phyloP scores from a whole-genome alignment of 2,113 vertebrate species.

The Polypterus senegalus region DNA sequence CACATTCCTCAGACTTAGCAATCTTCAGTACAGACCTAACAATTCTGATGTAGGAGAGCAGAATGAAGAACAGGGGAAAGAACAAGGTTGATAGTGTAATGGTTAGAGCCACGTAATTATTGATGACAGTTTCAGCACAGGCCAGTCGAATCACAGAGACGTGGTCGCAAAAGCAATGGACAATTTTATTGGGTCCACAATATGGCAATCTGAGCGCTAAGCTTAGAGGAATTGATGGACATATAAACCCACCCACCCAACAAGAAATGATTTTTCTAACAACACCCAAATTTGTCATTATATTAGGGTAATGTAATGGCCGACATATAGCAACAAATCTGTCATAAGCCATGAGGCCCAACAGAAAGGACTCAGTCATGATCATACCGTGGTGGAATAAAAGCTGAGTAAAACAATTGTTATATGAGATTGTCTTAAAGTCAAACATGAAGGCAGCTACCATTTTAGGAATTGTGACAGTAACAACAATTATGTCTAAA shows the following conservation, averaged over 20 bases:
- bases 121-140: background rate
- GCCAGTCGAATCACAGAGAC: background rate
- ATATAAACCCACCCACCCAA: slow-evolving; percentile 29
- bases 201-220: slow-evolving; percentile 26
- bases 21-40: background rate
- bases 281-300: slow-evolving; percentile 26
- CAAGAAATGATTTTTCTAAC: slow-evolving; percentile 19
- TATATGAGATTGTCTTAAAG: slow-evolving; percentile 22
- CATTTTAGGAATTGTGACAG: slow-evolving; percentile 27
- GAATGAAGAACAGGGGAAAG: background rate
- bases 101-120: background rate
- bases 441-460: slow-evolving; percentile 24
- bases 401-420: slow-evolving; percentile 31
- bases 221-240: slow-evolving; percentile 23
- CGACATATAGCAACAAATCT: slow-evolving; percentile 33
- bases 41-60: background rate
- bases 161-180: background rate
- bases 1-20: background rate
- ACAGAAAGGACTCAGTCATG: slow-evolving; percentile 25
- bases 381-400: slow-evolving; percentile 33
- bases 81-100: background rate
- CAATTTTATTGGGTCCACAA: background rate
- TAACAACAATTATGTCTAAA: background rate
- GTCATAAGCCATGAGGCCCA: slow-evolving; percentile 35
- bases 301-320: slow-evolving; percentile 25